Evolutionary conservation across 2,113 vertebrate species (phyloP), one percentile per base, ranked within the genome.

Genomic region (Lutjanus erythropterus): DNA sequence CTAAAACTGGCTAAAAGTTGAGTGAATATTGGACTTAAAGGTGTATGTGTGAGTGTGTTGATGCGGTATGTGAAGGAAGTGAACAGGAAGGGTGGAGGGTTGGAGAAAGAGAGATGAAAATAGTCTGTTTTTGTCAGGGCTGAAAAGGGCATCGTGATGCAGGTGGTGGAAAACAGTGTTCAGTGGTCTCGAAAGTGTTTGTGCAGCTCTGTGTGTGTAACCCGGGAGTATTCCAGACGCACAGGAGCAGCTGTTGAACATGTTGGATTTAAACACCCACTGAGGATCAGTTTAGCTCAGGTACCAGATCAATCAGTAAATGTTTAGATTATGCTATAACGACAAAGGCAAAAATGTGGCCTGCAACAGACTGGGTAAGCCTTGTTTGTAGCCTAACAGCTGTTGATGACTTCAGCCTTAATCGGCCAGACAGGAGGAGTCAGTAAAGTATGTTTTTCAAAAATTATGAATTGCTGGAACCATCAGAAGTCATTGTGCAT

Each of bases 61-160:
- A 37, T 65, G 71, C 16, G 7, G n/a, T 18, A 0, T 37, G 52
- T 37, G 23, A 27, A 19, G 71, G 25, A 82, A 75, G 75, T 65
- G n/a, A 59, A 50, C 68, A 76, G 82, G 49, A 75, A 78, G 80
- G 73, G 78, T 1, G 68, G 72, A 62, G 74, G 39, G 41, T 15
- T 47, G 5, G 23, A 56, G 52, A 71, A 18, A 44, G 29, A 42
- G 53, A 81, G 29, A 46, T 47, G 47, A 73, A 75, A 80, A 81
- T 59, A 53, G 58, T 29, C 18, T 72, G 67, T 58, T 62, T 44
- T 65, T 1, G 11, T 71, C 56, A 33, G 61, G 14, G 25, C 23
- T 67, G 68, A 46, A 78, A 78, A 70, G 70, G 64, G 29, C 49
- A 46, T 42, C 31, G 0, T 49, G 59, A 27, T 60, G 84, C 59